Percentiles rank a stretch among this genome's conserved stretches.
These are phyloP conservation scores for Tridacna gigas DNA, from an alignment of 2,888 invertebrate genomes.

Conservation along the genomic window DNA sequence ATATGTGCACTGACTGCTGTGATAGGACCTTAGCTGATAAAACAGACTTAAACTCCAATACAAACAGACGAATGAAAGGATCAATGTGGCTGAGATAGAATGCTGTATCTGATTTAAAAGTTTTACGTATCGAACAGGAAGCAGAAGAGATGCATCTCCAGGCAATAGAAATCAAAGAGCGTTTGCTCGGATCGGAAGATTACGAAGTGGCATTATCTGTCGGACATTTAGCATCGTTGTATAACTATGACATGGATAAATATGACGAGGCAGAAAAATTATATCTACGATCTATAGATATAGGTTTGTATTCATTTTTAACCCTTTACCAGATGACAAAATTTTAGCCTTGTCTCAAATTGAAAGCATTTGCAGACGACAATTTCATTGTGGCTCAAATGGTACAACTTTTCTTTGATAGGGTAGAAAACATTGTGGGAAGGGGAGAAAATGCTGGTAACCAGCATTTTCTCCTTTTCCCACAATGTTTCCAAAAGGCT, in stretches of 20 bases:
- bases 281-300: slow-evolving; percentile 94
- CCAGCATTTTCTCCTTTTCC: background rate
- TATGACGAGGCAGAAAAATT: slow-evolving; percentile 94
- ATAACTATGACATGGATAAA: slow-evolving; percentile 97
- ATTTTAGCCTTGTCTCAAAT: too few species aligned
- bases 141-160: slow-evolving; percentile 96
- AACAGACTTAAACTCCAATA: too few species aligned
- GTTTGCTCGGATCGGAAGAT: slow-evolving; percentile 93
- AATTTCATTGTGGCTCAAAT: too few species aligned
- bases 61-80: too few species aligned
- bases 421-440: background rate
- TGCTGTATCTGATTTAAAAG: background rate
- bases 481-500: background rate
- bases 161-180: slow-evolving; percentile 96
- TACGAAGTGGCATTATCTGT: slow-evolving; percentile 96
- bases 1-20: too few species aligned
- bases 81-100: too few species aligned
- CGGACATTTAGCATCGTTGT: slow-evolving; percentile 96
- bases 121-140: slow-evolving; percentile 85
- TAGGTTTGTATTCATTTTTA: slow-evolving; percentile 86
- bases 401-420: too few species aligned
- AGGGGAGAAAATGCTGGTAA: background rate
- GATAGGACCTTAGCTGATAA: too few species aligned
- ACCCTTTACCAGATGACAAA: too few species aligned
- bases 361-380: too few species aligned